Evolutionary conservation across 1,140 invertebrate genomes (phyloP), one percentile per base, ranked within the genome.

Genomic region (Macrosteles quadrilineatus): DNA sequence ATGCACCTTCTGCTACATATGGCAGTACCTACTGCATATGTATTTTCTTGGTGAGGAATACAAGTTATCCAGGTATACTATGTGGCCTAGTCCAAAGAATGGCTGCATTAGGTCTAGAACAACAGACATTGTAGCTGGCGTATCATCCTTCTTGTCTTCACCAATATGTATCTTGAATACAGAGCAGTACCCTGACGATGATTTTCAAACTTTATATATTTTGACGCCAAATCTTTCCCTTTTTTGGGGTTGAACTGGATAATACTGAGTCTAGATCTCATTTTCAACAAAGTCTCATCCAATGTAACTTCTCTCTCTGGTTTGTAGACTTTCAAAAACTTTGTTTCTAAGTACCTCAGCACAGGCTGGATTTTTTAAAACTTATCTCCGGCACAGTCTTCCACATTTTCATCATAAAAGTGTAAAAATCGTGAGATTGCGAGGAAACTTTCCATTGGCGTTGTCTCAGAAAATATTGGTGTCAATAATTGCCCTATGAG

Each of bases 211-310:
- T 53, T 53, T 53, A 53, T 53, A 53, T 14, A 53, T 53, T 53
- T 53, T 53, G 4, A 53, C 21, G 6, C 47, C 47, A 53, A 53
- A 53, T 11, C 47, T 11, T 17, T 11, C 47, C 19, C 47, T 53
- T 53, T 53, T 53, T 53, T 53, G 6, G 47, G 47, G 47, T 53
- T 53, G 19, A 53, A 53, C 21, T 53, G 47, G 19, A 53, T 53
- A 53, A 53, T 53, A 19, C 47, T 19, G 4, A 53, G 21, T 19
- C 47, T 53, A 6, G 47, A 11, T 53, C 47, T 53, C 47, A 53
- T 11, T 53, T 53, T 53, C 21, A 53, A 19, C 4, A 19, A 19
- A 6, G 47, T 53, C 19, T 53, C 47, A 21, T 53, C 47, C 4
- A 53, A 19, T 6, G 47, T 19, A 17, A 53, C 4, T 4, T 53